Conservation (phyloP, 2,797 vertebrate genomes). For the Alauda arvensis region DNA sequence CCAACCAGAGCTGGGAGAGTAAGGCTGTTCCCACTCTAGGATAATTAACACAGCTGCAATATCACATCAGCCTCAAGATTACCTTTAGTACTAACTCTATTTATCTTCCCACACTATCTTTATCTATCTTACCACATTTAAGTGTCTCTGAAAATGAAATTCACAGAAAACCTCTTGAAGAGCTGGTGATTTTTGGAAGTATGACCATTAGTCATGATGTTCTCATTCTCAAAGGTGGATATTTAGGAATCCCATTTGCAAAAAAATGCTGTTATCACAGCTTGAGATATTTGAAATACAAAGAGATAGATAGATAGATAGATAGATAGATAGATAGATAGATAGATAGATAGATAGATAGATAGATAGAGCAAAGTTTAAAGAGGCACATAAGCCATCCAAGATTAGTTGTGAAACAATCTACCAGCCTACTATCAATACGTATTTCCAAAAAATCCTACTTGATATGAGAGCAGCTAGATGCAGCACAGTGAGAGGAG, state of each 20-base stretch:
- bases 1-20: no score
- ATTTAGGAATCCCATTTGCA: neutral
- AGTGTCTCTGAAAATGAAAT: neutral
- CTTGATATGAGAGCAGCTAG: neutral
- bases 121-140: neutral
- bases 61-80: no score
- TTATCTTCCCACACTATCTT: no score
- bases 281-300: neutral
- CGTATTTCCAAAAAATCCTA: neutral
- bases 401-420: neutral
- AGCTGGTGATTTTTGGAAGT: neutral
- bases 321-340: neutral
- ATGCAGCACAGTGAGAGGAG: neutral
- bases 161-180: neutral
- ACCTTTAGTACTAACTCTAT: no score
- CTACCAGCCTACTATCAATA: neutral
- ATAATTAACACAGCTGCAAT: no score
- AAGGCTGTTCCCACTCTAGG: no score
- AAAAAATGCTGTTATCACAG: neutral
- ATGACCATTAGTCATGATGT: neutral
- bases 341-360: neutral
- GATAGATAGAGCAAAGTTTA: neutral
- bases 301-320: neutral
- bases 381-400: neutral
- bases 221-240: neutral